These are phyloP conservation scores for Rana temporaria DNA, from an alignment of 2,113 vertebrate genomes.

Conservation along the genomic window DNA sequence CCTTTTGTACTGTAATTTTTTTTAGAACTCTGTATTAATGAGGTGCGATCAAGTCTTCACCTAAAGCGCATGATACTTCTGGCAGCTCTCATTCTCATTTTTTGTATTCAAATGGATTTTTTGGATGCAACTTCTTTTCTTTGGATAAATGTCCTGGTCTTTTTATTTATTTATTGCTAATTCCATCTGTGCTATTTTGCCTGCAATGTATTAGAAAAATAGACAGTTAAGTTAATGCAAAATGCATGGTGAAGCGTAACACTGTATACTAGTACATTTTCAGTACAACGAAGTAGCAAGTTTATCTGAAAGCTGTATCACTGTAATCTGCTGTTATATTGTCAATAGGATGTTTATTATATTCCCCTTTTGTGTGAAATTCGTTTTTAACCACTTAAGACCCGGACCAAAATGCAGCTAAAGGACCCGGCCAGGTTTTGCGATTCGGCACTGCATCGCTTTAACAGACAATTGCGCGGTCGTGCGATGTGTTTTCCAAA, in stretches of 20 bases:
- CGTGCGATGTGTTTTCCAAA: too few species aligned
- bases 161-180: neutral
- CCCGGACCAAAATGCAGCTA: too few species aligned
- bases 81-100: constrained; percentile 21
- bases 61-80: constrained; percentile 41
- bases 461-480: too few species aligned
- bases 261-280: too few species aligned
- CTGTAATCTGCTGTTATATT: too few species aligned
- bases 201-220: neutral
- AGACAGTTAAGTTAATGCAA: neutral
- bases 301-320: too few species aligned
- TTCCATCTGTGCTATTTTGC: constrained; percentile 5
- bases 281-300: too few species aligned
- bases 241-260: neutral
- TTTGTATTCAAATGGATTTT: constrained; percentile 34
- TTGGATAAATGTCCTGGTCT: neutral
- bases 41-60: constrained; percentile 37
- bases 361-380: too few species aligned
- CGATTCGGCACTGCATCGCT: too few species aligned
- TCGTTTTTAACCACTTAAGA: too few species aligned
- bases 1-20: constrained; percentile 6
- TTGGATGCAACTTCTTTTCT: constrained; percentile 51
- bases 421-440: too few species aligned
- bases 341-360: too few species aligned
- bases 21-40: constrained; percentile 41